phyloP scores from a whole-genome alignment of 2,113 vertebrate genomes.

The Promerops cafer region DNA sequence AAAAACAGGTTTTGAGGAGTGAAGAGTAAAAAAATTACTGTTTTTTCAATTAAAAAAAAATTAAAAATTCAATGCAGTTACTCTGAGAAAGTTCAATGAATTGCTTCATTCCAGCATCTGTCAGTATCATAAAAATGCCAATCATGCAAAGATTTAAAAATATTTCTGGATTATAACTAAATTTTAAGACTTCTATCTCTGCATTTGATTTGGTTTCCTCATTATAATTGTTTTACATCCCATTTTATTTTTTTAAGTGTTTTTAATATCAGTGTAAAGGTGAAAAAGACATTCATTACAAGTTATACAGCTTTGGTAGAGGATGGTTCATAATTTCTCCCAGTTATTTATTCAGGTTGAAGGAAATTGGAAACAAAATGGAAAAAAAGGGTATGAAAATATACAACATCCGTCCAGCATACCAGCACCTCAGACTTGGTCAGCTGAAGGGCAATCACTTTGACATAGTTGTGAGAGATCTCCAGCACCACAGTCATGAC shows the following conservation, averaged over 20 bases:
- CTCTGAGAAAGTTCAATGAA: not conserved
- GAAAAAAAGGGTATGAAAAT: constrained; percentile 81
- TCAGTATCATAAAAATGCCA: not conserved
- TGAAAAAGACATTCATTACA: not conserved
- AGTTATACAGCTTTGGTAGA: not conserved
- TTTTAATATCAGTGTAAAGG: not conserved
- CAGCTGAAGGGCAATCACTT: constrained; percentile 92
- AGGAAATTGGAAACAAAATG: constrained; percentile 74
- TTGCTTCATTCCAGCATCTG: not conserved
- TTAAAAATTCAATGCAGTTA: not conserved
- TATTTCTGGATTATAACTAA: not conserved
- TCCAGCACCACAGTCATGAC: constrained; percentile 67
- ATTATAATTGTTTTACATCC: not conserved
- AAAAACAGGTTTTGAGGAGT: not conserved
- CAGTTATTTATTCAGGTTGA: constrained; percentile 73
- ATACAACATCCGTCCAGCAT: constrained; percentile 71
- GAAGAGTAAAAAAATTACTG: not conserved
- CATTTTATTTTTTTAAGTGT: not conserved
- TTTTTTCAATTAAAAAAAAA: not conserved
- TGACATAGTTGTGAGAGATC: constrained; percentile 83
- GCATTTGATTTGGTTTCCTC: not conserved
- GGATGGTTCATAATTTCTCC: not conserved
- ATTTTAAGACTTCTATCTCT: not conserved
- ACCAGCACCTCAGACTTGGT: constrained; percentile 83
- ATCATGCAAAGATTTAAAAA: not conserved